phyloP scores from a whole-genome alignment of 2,797 vertebrate species.

The Microcaecilia unicolor region DNA sequence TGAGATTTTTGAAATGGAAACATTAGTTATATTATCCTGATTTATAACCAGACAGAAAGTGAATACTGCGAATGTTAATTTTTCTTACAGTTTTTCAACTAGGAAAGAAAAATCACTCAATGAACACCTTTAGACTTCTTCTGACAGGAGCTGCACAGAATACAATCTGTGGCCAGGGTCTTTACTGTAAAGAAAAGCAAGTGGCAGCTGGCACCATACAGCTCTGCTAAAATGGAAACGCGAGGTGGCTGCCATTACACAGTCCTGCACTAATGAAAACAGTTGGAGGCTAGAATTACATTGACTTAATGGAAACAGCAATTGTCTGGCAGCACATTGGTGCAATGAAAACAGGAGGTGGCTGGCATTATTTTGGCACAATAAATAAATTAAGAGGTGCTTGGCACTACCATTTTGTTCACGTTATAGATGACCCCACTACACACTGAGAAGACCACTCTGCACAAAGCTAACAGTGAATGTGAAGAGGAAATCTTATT shows the following conservation, averaged over 20 bases:
- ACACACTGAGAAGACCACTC: background rate
- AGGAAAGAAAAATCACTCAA: no score
- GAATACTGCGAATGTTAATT: no score
- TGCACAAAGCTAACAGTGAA: background rate
- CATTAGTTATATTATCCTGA: no score
- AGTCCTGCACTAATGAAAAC: slow-evolving; percentile 72
- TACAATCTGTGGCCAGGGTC: slow-evolving; percentile 40
- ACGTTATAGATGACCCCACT: slow-evolving; percentile 25
- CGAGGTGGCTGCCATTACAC: slow-evolving; percentile 64
- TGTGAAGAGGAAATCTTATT: background rate
- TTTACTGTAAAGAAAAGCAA: slow-evolving; percentile 53
- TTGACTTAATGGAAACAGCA: slow-evolving; percentile 73
- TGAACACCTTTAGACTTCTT: no score
- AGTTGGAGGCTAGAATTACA: slow-evolving; percentile 61
- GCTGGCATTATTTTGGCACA: slow-evolving; percentile 41
- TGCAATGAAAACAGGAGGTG: slow-evolving; percentile 68
- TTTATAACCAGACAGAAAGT: no score
- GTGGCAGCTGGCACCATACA: slow-evolving; percentile 63
- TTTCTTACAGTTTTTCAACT: no score
- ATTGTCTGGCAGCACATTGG: slow-evolving; percentile 62
- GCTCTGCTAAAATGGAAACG: slow-evolving; percentile 68
- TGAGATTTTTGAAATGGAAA: no score
- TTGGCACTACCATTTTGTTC: slow-evolving; percentile 36
- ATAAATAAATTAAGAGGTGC: slow-evolving; percentile 53
- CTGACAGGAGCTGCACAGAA: no score